A percentile compares a stretch with the other conserved stretches of the same genome.
phyloP scores from a whole-genome alignment of 2,888 invertebrate genomes.

The Neria commutata region DNA sequence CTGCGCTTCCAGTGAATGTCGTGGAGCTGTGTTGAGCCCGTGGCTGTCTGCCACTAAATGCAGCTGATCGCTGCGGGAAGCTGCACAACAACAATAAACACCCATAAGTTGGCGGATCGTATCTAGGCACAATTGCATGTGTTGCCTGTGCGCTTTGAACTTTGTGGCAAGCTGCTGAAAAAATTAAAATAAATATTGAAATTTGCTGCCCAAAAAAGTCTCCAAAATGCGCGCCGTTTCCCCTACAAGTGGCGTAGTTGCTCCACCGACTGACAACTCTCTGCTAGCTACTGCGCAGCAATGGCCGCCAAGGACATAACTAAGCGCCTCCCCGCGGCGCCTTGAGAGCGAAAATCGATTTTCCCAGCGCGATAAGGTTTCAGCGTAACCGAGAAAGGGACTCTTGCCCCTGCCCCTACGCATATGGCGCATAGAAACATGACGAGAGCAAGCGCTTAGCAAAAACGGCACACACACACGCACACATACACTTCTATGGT shows the following conservation, averaged over 20 bases:
- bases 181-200: background rate
- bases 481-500: conserved; percentile 26
- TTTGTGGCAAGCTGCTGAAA: background rate
- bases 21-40: background rate
- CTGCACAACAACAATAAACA: too few species aligned
- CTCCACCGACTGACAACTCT: background rate
- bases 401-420: background rate
- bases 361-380: conserved; percentile 48
- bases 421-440: too few species aligned
- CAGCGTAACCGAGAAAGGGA: conserved; percentile 11
- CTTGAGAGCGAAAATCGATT: conserved; percentile 38
- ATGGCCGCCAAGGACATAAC: conserved; percentile 36
- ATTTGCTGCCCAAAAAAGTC: background rate
- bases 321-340: conserved; percentile 40
- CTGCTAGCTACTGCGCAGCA: conserved; percentile 40
- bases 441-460: background rate
- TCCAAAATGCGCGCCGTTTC: background rate
- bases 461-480: background rate
- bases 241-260: too few species aligned
- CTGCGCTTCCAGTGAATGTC: conserved; percentile 15
- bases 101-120: too few species aligned
- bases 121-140: conserved; percentile 38
- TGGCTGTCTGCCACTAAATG: conserved; percentile 7
- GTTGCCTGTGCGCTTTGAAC: conserved; percentile 14
- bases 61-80: conserved; percentile 13